These are phyloP conservation scores for Actinopyga echinites DNA, from an alignment of 53 echinoderm and acorn worm species.

Conservation along the genomic window DNA sequence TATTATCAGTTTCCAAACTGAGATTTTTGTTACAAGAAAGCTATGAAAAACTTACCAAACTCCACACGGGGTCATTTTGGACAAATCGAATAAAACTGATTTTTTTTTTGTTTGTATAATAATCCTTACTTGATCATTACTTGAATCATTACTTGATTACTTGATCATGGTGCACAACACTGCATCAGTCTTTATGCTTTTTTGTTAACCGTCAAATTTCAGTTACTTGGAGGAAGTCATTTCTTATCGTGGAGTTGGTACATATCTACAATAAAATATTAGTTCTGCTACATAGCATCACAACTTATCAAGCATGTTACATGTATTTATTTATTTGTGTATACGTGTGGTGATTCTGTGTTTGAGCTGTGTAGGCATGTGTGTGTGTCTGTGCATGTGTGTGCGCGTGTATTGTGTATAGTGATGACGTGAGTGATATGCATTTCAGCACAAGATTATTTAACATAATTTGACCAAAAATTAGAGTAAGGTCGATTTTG, in stretches of 20 bases:
- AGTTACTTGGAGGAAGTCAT: slow-evolving; percentile 1
- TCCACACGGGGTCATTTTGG: not conserved
- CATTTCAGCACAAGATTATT: not conserved
- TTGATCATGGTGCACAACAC: not conserved
- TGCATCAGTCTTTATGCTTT: not conserved
- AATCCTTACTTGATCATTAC: not conserved
- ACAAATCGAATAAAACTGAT: not conserved
- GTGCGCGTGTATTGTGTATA: not conserved
- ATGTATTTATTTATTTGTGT: not conserved
- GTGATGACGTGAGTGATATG: not conserved
- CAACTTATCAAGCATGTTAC: not conserved
- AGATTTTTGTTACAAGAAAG: slow-evolving; percentile 21
- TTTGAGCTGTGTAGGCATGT: not conserved
- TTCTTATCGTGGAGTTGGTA: not conserved
- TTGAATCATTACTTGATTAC: not conserved
- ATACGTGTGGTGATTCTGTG: not conserved
- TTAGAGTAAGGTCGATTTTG: not conserved
- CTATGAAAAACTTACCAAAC: not conserved
- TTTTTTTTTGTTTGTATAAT: not conserved
- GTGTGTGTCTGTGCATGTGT: not conserved
- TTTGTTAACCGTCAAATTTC: not conserved
- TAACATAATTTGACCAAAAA: not conserved
- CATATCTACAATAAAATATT: not conserved
- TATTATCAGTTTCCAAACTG: slow-evolving; percentile 40
- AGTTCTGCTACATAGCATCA: not conserved